phyloP scores from a whole-genome alignment of 2,888 invertebrate species.

The Tetheella fluctuosa region DNA sequence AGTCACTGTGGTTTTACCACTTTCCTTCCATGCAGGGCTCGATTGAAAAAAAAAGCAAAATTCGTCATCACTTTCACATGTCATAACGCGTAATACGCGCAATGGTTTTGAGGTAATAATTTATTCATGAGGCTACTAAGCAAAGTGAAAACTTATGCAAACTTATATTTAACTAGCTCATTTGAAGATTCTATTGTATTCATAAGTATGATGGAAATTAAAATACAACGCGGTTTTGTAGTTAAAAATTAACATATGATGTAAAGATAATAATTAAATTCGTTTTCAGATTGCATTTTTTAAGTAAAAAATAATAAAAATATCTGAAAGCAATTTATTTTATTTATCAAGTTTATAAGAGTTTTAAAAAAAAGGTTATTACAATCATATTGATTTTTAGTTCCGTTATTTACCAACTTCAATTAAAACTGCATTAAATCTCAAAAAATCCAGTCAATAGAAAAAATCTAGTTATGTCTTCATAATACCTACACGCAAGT shows the following conservation, averaged over 20 bases:
- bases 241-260: not conserved
- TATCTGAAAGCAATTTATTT: too few relatives aligned
- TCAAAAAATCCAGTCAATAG: not conserved
- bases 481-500: not conserved
- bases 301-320: too few relatives aligned
- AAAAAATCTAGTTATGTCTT: not conserved
- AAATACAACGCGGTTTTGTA: not conserved
- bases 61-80: slow-evolving; percentile 6
- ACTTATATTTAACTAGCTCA: not conserved
- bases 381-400: too few relatives aligned
- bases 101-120: slow-evolving; percentile 6
- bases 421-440: not conserved
- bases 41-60: not conserved
- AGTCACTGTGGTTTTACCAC: not conserved
- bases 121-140: not conserved
- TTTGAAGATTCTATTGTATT: slow-evolving; percentile 4
- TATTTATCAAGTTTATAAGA: too few relatives aligned
- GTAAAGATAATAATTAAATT: too few relatives aligned
- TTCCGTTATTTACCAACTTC: not conserved
- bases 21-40: not conserved
- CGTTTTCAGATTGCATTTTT: not conserved
- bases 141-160: slow-evolving; percentile 5
- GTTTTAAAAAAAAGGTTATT: too few relatives aligned
- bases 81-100: slow-evolving; percentile 6
- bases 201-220: not conserved